phyloP scores from a whole-genome alignment of 2,113 vertebrate genomes.

The Salvelinus alpinus region DNA sequence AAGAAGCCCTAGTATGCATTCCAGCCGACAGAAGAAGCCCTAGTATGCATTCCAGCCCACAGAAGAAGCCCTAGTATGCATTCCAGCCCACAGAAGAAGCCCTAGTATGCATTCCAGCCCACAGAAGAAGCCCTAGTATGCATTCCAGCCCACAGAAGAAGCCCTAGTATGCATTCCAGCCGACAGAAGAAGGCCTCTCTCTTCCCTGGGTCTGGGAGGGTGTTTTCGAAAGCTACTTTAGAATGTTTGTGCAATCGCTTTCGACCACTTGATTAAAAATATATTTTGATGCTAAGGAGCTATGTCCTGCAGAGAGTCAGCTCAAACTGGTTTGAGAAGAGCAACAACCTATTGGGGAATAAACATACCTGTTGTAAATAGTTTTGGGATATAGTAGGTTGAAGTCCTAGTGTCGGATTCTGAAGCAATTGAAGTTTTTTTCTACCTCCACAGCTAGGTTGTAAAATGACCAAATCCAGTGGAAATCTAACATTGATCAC shows the following conservation, averaged over 20 bases:
- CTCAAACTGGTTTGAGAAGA: slow-evolving; percentile 76
- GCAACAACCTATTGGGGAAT: slow-evolving; percentile 55
- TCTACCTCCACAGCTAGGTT: too few relatives aligned
- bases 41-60: background rate
- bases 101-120: background rate
- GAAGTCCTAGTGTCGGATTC: background rate
- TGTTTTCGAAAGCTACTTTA: slow-evolving; percentile 84
- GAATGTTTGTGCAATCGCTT: slow-evolving; percentile 82
- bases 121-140: slow-evolving; percentile 11
- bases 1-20: slow-evolving; percentile 17
- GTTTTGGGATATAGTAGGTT: slow-evolving; percentile 7
- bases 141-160: background rate
- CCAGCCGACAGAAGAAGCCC: slow-evolving; percentile 6
- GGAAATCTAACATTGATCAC: too few relatives aligned
- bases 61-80: slow-evolving; percentile 17
- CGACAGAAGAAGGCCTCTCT: slow-evolving; percentile 70
- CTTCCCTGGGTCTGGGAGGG: slow-evolving; percentile 55
- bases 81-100: slow-evolving; percentile 8
- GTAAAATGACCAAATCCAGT: too few relatives aligned
- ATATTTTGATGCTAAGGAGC: slow-evolving; percentile 74
- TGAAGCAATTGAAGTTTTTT: background rate
- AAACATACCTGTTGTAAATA: slow-evolving; percentile 45
- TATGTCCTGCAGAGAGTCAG: slow-evolving; percentile 65
- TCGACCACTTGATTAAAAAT: slow-evolving; percentile 83
- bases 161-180: slow-evolving; percentile 72